These are phyloP conservation scores for Oreochromis niloticus DNA, from an alignment of 2,113 vertebrate species.

Conservation along the genomic window DNA sequence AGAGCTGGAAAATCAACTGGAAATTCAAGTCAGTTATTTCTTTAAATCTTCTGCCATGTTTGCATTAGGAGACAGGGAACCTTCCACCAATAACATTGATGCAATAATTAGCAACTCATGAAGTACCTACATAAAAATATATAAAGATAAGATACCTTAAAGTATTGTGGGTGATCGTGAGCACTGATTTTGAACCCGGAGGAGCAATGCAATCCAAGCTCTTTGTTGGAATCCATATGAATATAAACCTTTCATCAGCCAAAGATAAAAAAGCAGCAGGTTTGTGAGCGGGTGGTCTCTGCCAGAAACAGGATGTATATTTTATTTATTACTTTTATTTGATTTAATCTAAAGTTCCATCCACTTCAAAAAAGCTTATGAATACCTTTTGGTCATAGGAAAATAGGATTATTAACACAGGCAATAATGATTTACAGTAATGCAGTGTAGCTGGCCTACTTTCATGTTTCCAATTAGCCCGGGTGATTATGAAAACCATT, in stretches of 20 bases:
- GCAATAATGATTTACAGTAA: neutral
- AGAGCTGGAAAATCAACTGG: neutral
- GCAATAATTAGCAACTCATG: neutral
- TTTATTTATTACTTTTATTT: neutral
- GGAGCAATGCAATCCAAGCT: neutral
- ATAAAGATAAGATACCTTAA: neutral
- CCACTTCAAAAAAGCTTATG: neutral
- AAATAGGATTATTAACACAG: neutral
- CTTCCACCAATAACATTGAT: neutral
- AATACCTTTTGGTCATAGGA: neutral
- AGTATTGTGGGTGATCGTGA: neutral
- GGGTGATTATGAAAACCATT: constrained; percentile 23
- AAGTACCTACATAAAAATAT: neutral
- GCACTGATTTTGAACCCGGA: neutral
- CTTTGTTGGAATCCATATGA: neutral
- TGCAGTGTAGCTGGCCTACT: neutral
- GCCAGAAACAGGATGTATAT: neutral
- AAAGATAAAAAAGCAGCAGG: neutral
- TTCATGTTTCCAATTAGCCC: constrained; percentile 7
- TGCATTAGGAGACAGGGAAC: neutral
- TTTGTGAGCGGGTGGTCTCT: neutral
- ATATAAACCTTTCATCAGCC: neutral
- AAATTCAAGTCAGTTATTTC: neutral
- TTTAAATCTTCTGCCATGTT: neutral
- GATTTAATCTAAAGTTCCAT: neutral